phyloP scores from a whole-genome alignment of 2,113 vertebrate species.

The Xiphophorus couchianus region DNA sequence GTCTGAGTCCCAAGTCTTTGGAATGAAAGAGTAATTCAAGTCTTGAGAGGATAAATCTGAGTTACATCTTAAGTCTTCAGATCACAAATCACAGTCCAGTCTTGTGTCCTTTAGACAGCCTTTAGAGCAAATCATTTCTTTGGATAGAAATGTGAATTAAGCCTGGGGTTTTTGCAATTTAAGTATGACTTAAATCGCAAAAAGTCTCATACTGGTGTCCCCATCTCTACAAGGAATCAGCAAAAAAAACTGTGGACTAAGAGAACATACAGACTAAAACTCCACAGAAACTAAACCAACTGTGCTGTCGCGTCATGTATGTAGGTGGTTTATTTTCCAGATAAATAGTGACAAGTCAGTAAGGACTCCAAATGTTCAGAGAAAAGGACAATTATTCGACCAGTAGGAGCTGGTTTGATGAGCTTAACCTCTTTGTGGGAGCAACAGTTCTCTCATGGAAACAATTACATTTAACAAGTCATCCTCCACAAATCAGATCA shows the following conservation, averaged over 20 bases:
- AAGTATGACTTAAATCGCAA: no score
- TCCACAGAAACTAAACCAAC: constrained; percentile 11
- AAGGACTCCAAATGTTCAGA: constrained; percentile 25
- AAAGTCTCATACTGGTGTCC: not conserved
- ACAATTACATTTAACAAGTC: not conserved
- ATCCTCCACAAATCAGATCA: not conserved
- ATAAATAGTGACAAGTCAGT: constrained; percentile 14
- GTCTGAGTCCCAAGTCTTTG: not conserved
- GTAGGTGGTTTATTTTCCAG: constrained; percentile 18
- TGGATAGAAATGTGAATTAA: no score
- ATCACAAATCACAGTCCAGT: no score
- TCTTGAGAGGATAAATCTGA: no score
- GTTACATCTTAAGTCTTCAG: no score
- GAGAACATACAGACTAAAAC: not conserved
- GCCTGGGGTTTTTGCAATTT: no score
- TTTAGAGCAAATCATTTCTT: no score
- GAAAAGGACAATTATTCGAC: constrained; percentile 14
- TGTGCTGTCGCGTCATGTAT: not conserved
- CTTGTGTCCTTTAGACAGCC: no score
- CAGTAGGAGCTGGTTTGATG: constrained; percentile 6
- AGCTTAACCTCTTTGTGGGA: not conserved
- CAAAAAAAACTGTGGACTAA: not conserved
- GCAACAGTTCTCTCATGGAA: constrained; percentile 6
- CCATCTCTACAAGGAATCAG: not conserved
- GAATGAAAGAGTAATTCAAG: no score